A percentile compares a stretch with the other conserved stretches of the same genome.
These are phyloP conservation scores for Ciconia nigra DNA, from an alignment of 2,797 vertebrate species.

Conservation along the genomic window DNA sequence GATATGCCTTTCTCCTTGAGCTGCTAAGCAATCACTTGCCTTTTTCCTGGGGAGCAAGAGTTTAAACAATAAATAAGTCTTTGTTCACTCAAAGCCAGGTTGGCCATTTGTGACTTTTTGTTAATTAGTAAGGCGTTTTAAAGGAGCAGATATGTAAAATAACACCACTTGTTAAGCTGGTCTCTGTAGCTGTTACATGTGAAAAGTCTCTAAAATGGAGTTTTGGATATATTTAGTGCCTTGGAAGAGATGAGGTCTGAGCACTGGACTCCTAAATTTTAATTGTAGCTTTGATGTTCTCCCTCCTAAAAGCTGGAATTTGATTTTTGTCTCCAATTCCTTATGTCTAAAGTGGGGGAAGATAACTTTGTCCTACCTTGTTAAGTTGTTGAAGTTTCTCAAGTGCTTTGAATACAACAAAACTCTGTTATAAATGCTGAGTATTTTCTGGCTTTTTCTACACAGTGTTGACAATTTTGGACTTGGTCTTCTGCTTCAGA, in stretches of 20 bases:
- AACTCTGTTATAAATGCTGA: neutral
- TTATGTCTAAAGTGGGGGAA: neutral
- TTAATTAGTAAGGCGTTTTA: neutral
- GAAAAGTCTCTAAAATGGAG: neutral
- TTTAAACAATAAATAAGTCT: neutral
- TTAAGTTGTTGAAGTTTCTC: neutral
- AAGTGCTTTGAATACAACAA: neutral
- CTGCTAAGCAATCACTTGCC: neutral
- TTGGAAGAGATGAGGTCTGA: neutral
- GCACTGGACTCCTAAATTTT: neutral
- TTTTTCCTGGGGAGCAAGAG: neutral
- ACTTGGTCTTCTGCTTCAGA: constrained; percentile 89
- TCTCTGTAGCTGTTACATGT: neutral
- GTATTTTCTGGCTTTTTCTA: neutral
- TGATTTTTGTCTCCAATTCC: neutral
- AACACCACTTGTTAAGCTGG: neutral
- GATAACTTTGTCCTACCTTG: neutral
- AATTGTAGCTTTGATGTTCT: neutral
- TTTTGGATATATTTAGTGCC: neutral
- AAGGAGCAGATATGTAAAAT: neutral
- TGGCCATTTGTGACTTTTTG: neutral
- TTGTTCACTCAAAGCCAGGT: neutral
- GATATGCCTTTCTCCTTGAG: neutral
- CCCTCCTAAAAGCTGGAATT: neutral
- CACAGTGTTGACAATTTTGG: constrained; percentile 95